These are phyloP conservation scores for Sarcophaga caerulescens DNA, from an alignment of 2,888 invertebrate genomes.

Conservation along the genomic window DNA sequence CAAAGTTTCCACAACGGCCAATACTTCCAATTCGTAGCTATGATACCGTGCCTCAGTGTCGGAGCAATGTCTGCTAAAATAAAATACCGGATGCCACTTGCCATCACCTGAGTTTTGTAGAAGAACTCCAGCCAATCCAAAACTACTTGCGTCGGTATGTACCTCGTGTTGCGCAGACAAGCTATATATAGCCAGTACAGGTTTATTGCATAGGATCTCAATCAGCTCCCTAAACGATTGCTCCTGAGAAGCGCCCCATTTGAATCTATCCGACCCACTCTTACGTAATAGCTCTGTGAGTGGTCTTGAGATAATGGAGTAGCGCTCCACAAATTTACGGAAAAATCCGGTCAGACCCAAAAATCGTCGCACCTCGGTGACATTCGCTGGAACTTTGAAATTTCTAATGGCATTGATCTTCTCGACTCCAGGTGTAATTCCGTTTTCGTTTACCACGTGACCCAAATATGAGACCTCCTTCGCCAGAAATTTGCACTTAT, in stretches of 20 bases:
- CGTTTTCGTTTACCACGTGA: no score
- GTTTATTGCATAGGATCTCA: constrained; percentile 37
- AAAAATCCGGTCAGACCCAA: constrained; percentile 66
- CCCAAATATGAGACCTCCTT: no score
- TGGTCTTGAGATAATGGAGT: constrained; percentile 50
- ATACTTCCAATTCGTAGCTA: constrained; percentile 63
- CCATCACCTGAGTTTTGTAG: constrained; percentile 56
- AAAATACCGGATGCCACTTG: constrained; percentile 61
- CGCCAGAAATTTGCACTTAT: no score
- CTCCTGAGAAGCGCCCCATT: constrained; percentile 39
- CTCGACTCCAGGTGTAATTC: no score
- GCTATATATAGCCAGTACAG: constrained; percentile 54
- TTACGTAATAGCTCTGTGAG: constrained; percentile 30
- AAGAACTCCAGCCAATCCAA: constrained; percentile 68
- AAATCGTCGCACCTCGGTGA: constrained; percentile 58
- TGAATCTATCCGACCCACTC: not conserved
- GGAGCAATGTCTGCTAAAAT: constrained; percentile 65
- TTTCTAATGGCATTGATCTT: no score
- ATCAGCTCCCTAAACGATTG: constrained; percentile 45
- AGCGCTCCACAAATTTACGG: constrained; percentile 62
- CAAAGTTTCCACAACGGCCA: constrained; percentile 67
- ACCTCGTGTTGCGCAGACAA: constrained; percentile 60
- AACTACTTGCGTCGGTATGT: constrained; percentile 64
- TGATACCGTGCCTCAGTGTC: constrained; percentile 61
- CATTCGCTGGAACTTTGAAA: constrained; percentile 11